Evolutionary conservation across 2,888 invertebrate species (phyloP).

Genomic region (Drosophila ezoana): DNA sequence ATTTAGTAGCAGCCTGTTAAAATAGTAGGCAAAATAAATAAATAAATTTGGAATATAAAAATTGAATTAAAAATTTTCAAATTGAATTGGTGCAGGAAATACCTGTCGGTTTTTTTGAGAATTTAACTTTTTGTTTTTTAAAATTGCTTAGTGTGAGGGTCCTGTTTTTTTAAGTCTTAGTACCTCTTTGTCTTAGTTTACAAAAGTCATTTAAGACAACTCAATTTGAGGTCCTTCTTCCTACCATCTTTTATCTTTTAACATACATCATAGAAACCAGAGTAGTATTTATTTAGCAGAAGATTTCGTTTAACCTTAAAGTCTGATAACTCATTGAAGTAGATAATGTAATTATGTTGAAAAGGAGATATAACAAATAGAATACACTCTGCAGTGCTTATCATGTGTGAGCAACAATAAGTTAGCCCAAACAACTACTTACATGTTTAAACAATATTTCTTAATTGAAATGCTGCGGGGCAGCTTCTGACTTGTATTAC

Average conservation of each 20-base stretch:
- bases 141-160: no score
- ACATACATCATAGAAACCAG: neutral
- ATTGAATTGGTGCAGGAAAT: no score
- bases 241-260: no score
- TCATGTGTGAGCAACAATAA: conserved; percentile 26
- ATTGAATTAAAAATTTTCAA: no score
- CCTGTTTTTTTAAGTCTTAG: no score
- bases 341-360: conserved; percentile 37
- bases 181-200: no score
- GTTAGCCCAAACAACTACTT: conserved; percentile 32
- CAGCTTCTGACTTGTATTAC: conserved; percentile 51
- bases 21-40: neutral
- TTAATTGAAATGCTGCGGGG: conserved; percentile 75
- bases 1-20: neutral
- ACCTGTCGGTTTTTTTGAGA: no score
- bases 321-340: conserved; percentile 3
- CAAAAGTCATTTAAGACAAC: neutral
- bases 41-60: no score
- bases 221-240: no score
- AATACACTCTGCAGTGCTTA: conserved; percentile 11
- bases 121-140: no score
- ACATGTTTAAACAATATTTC: conserved; percentile 74
- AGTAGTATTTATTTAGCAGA: neutral
- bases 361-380: conserved; percentile 7
- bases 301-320: neutral